Percentiles rank a stretch among this genome's conserved stretches.
These are phyloP conservation scores for Lapara coniferarum DNA, from an alignment of 2,888 invertebrate genomes.

Conservation along the genomic window DNA sequence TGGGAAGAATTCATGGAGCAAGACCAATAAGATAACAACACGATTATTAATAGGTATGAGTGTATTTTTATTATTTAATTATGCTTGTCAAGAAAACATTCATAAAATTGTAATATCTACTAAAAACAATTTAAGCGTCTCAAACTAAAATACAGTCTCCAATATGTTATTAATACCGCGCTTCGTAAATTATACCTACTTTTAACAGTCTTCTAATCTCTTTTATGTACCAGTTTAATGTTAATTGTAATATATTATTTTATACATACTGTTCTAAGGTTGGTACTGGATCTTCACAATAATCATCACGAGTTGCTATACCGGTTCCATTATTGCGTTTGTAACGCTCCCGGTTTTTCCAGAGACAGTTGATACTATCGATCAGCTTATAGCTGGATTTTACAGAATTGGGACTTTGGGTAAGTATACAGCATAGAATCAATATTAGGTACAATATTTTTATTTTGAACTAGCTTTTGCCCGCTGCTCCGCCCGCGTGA, in stretches of 20 bases:
- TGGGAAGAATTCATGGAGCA: slow-evolving; percentile 88
- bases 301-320: slow-evolving; percentile 92
- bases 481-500: too few relatives aligned
- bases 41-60: slow-evolving; percentile 87
- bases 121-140: too few relatives aligned
- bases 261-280: slow-evolving; percentile 63
- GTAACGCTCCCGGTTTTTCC: slow-evolving; percentile 91
- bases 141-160: too few relatives aligned
- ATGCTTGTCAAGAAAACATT: background rate
- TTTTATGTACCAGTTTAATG: too few relatives aligned
- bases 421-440: slow-evolving; percentile 50
- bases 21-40: slow-evolving; percentile 87
- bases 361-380: slow-evolving; percentile 87
- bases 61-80: background rate
- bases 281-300: slow-evolving; percentile 94
- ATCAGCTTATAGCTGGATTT: slow-evolving; percentile 86
- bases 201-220: too few relatives aligned
- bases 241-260: background rate
- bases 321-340: slow-evolving; percentile 93
- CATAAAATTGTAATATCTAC: too few relatives aligned
- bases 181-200: too few relatives aligned
- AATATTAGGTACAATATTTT: background rate
- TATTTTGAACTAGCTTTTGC: too few relatives aligned
- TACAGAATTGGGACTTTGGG: slow-evolving; percentile 89
- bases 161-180: too few relatives aligned